phyloP scores from a whole-genome alignment of 2,113 vertebrate species.

The Phalacrocorax carbo region DNA sequence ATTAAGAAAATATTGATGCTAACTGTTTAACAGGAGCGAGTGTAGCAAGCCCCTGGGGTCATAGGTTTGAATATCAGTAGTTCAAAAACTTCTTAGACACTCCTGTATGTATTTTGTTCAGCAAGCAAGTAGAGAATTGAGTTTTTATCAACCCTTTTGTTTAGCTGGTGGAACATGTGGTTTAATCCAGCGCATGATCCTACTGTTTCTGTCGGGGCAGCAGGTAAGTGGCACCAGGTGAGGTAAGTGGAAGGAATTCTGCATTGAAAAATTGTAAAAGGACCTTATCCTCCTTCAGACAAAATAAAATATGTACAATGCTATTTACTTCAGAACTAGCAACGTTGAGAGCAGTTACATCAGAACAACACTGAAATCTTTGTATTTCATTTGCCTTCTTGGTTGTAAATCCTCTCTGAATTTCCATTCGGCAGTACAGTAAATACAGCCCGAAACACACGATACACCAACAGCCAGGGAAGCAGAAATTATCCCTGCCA shows the following conservation, averaged over 20 bases:
- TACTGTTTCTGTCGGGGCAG: not conserved
- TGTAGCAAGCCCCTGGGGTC: not conserved
- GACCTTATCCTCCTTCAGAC: not conserved
- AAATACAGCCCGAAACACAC: not conserved
- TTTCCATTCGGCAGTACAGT: not conserved
- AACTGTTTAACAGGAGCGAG: not conserved
- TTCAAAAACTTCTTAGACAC: accelerated
- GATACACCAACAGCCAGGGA: not conserved
- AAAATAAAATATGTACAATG: not conserved
- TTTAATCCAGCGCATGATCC: not conserved
- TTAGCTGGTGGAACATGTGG: not conserved
- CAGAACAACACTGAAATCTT: not conserved
- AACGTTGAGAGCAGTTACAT: not conserved
- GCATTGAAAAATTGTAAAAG: not conserved
- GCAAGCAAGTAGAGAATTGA: not conserved
- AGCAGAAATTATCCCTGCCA: not conserved
- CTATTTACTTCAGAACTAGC: not conserved
- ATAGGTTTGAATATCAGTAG: not conserved
- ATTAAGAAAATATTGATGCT: not conserved
- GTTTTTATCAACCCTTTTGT: not conserved
- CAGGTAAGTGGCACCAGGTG: accelerated
- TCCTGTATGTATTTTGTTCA: not conserved
- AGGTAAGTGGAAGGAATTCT: not conserved
- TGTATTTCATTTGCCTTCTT: not conserved
- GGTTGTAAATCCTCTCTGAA: not conserved